A percentile compares a stretch with the other conserved stretches of the same genome.
phyloP scores from a whole-genome alignment of 2,797 vertebrate species.

The Masticophis lateralis region DNA sequence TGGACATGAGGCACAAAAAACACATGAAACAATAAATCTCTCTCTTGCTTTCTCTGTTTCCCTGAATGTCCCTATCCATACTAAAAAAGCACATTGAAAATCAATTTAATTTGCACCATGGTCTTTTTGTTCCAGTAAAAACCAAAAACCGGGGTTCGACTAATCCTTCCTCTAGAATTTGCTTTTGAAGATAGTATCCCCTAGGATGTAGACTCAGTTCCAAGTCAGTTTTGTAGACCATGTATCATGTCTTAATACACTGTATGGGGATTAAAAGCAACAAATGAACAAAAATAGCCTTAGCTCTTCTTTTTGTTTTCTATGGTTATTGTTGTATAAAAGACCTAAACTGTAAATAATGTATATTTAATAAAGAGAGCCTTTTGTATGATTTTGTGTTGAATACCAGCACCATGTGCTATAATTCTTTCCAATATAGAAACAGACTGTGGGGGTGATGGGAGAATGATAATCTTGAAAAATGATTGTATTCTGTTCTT shows the following conservation, averaged over 20 bases:
- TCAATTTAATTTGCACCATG: constrained; percentile 9
- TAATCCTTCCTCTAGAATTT: constrained; percentile 57
- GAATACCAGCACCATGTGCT: constrained; percentile 66
- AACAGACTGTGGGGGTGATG: constrained; percentile 13
- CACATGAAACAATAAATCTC: neutral
- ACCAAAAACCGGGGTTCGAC: constrained; percentile 43
- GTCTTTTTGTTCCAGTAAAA: constrained; percentile 65
- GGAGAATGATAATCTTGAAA: constrained; percentile 30
- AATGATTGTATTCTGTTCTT: constrained; percentile 25
- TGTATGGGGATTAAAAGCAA: constrained; percentile 57
- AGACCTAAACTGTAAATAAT: constrained; percentile 84
- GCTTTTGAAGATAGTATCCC: constrained; percentile 66
- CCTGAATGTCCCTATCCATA: neutral
- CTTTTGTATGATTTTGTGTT: constrained; percentile 85
- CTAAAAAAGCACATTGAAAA: neutral
- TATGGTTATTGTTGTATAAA: constrained; percentile 86
- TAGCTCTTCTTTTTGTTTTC: constrained; percentile 79
- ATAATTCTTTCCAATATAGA: constrained; percentile 61
- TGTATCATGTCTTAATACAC: constrained; percentile 69
- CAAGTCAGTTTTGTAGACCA: constrained; percentile 72
- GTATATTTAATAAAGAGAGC: constrained; percentile 90
- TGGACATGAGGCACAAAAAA: neutral
- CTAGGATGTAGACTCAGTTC: constrained; percentile 69
- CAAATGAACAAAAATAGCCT: constrained; percentile 65
- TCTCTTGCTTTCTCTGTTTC: neutral